Conservation (phyloP, 2,113 vertebrate species). For the Oenanthe melanoleuca region DNA sequence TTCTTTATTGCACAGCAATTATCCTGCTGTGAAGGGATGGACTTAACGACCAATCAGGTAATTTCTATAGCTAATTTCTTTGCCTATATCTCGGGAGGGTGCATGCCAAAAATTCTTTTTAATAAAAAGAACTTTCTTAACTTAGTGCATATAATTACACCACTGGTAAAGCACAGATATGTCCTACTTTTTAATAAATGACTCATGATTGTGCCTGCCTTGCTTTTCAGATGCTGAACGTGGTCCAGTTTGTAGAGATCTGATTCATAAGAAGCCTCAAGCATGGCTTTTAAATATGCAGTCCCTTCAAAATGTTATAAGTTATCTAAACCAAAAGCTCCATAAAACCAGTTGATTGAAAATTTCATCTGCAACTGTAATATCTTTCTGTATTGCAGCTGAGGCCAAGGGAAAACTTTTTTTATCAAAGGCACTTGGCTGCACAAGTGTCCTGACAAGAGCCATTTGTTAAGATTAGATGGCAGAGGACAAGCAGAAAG, state of each 20-base stretch:
- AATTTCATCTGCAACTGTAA: background rate
- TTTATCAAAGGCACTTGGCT: background rate
- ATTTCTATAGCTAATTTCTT: slow-evolving; percentile 25
- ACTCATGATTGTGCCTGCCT: background rate
- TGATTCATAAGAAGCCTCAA: background rate
- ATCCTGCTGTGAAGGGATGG: slow-evolving; percentile 26
- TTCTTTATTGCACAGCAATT: background rate
- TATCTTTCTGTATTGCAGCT: background rate
- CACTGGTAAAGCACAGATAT: background rate
- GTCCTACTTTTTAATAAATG: background rate
- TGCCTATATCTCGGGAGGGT: background rate
- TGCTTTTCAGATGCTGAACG: background rate
- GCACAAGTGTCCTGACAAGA: background rate
- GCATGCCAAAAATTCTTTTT: slow-evolving; percentile 6
- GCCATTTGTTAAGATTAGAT: background rate
- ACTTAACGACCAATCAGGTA: slow-evolving; percentile 15
- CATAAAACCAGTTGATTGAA: background rate
- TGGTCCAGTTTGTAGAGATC: background rate
- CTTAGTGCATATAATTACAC: background rate
- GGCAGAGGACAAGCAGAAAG: background rate
- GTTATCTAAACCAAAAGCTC: background rate
- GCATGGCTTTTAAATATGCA: background rate
- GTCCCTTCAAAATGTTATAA: background rate
- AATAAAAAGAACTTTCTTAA: slow-evolving; percentile 23
- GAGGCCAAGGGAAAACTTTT: background rate